These are phyloP conservation scores for Synanceia verrucosa DNA, from an alignment of 2,797 vertebrate genomes.

Conservation along the genomic window DNA sequence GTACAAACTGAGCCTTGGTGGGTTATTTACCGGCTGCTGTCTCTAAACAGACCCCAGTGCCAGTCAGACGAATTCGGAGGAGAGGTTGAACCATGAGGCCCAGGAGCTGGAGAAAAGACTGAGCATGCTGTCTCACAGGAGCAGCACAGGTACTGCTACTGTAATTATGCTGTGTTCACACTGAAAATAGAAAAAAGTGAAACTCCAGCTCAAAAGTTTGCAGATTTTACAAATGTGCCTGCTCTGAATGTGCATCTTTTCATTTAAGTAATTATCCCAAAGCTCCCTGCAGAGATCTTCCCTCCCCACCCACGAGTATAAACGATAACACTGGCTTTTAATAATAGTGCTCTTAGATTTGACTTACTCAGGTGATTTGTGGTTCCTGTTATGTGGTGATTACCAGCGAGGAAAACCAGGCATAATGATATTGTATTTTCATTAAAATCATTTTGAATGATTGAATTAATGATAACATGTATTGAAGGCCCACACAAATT, in stretches of 20 bases:
- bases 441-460: constrained; percentile 13
- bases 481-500: too few species aligned
- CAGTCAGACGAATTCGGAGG: constrained; percentile 82
- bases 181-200: background rate
- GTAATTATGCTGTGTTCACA: fast-evolving
- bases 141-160: constrained; percentile 85
- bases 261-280: background rate
- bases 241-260: background rate
- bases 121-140: constrained; percentile 89
- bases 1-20: background rate
- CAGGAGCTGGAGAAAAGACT: constrained; percentile 92
- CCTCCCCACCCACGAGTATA: background rate
- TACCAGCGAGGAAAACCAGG: background rate
- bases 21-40: background rate
- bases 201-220: background rate
- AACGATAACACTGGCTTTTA: constrained; percentile 23
- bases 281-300: background rate
- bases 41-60: constrained; percentile 79
- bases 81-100: constrained; percentile 88
- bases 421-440: constrained; percentile 5
- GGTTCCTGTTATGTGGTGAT: constrained; percentile 20
- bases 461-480: too few species aligned
- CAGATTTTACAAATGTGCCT: background rate
- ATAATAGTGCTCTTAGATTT: constrained; percentile 3
- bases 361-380: constrained; percentile 30